These are phyloP conservation scores for Lucilia sericata DNA, from an alignment of 1,140 invertebrate species.

Conservation along the genomic window DNA sequence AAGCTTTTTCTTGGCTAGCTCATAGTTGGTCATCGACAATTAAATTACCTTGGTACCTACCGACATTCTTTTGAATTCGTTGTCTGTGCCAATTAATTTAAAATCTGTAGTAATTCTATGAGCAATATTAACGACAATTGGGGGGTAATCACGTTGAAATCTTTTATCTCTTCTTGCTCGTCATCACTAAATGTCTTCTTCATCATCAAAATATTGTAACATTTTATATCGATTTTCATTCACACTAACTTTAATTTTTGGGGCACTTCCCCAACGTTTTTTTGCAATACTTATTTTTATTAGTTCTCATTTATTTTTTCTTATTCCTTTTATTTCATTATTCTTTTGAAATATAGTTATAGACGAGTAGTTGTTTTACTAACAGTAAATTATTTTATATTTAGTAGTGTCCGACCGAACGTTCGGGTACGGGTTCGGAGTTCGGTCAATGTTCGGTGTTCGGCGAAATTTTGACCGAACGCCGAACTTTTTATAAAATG, in stretches of 20 bases:
- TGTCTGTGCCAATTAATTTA: not conserved
- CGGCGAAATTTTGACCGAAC: too few relatives aligned
- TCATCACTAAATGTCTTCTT: not conserved
- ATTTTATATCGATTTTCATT: constrained; percentile 5
- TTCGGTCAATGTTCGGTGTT: too few relatives aligned
- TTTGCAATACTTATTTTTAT: too few relatives aligned
- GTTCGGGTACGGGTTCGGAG: too few relatives aligned
- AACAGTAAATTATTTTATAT: too few relatives aligned
- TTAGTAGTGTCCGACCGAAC: too few relatives aligned
- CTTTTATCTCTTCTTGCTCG: not conserved
- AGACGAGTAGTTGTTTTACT: too few relatives aligned
- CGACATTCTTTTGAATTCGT: constrained; percentile 1
- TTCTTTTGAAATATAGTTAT: too few relatives aligned
- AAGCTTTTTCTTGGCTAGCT: not conserved
- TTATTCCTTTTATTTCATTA: too few relatives aligned
- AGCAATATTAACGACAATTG: not conserved
- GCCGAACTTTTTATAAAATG: too few relatives aligned
- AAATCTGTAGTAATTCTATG: not conserved
- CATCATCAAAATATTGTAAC: not conserved
- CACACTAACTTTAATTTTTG: not conserved
- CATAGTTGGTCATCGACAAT: not conserved
- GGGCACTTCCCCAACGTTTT: too few relatives aligned
- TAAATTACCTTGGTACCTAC: constrained; percentile 9
- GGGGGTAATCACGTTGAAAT: not conserved
- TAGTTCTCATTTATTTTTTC: too few relatives aligned